Conservation (phyloP, 2,113 vertebrate species). For the Plecturocebus donacophilus region DNA sequence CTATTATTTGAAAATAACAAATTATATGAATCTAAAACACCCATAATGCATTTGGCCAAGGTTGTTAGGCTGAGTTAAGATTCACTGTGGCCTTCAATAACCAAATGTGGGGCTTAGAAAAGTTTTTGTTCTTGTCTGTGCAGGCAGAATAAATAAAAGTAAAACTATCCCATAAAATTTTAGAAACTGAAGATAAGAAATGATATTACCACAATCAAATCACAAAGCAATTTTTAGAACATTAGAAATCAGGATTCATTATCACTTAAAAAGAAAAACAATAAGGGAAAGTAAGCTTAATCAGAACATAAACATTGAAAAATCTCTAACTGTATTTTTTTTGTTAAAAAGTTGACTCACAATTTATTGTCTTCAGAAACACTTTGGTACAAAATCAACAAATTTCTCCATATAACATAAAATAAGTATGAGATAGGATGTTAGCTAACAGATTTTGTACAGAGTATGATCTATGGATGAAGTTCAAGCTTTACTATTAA, state of each 20-base stretch:
- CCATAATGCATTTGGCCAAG: neutral
- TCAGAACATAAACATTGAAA: conserved; percentile 6
- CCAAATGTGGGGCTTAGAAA: neutral
- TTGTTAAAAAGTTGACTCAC: neutral
- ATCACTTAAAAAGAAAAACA: neutral
- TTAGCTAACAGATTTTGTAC: neutral
- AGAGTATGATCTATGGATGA: neutral
- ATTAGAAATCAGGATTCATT: neutral
- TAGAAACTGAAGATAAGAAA: neutral
- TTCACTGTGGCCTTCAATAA: neutral
- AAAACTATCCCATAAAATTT: conserved; percentile 7
- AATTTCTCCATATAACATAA: neutral
- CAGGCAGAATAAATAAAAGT: neutral
- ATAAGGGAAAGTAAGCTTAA: neutral
- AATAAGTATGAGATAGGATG: neutral
- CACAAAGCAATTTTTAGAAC: neutral
- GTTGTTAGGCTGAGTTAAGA: neutral
- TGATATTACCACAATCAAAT: neutral
- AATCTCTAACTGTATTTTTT: neutral
- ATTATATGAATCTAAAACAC: neutral
- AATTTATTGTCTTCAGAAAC: neutral
- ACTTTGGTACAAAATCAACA: neutral
- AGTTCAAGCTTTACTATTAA: neutral
- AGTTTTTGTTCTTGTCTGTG: neutral
- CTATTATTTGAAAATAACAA: neutral